Conservation (phyloP, 2,888 invertebrate species). For the Tortricodes alternella region DNA sequence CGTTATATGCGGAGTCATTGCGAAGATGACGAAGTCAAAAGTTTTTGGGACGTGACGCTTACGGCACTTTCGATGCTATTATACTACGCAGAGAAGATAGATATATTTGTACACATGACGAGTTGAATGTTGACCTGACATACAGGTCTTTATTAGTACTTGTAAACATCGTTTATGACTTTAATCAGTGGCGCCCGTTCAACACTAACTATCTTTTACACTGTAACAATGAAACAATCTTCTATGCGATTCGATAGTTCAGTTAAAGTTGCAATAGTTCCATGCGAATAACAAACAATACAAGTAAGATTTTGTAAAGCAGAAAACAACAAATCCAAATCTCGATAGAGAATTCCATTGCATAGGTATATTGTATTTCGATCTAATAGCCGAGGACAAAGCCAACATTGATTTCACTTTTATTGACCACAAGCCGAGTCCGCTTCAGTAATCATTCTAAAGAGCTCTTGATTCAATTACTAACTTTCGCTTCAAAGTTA, state of each 20-base stretch:
- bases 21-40: slow-evolving; percentile 46
- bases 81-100: background rate
- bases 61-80: slow-evolving; percentile 50
- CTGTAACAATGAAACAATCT: no score
- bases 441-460: slow-evolving; percentile 67
- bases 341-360: background rate
- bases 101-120: background rate
- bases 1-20: slow-evolving; percentile 45
- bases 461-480: slow-evolving; percentile 61
- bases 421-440: slow-evolving; percentile 51
- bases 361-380: background rate
- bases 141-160: no score
- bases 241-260: no score
- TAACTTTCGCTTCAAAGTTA: slow-evolving; percentile 56
- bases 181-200: no score
- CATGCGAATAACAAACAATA: no score
- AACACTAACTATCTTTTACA: no score
- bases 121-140: background rate
- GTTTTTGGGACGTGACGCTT: slow-evolving; percentile 67
- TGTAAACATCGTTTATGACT: no score
- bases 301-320: no score
- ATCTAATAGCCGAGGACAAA: slow-evolving; percentile 51
- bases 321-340: no score
- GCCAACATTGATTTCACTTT: slow-evolving; percentile 64
- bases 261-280: no score